These are phyloP conservation scores for Aphodius sticticus DNA, from an alignment of 2,888 invertebrate genomes.

Conservation along the genomic window DNA sequence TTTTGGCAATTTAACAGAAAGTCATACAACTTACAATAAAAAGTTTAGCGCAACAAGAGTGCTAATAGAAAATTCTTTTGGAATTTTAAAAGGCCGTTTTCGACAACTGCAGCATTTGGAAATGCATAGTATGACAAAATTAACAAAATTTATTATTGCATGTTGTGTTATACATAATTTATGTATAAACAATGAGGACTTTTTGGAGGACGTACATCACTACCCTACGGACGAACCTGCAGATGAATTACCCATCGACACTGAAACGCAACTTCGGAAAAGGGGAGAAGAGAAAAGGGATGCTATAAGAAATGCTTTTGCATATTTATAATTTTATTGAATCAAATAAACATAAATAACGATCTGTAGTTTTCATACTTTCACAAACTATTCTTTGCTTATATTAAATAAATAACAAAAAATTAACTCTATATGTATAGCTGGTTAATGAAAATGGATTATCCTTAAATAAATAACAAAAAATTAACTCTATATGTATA, in stretches of 20 bases:
- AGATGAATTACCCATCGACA: too few relatives aligned
- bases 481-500: neutral
- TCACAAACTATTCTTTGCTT: neutral
- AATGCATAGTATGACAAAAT: slow-evolving; percentile 36
- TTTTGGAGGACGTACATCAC: slow-evolving; percentile 18
- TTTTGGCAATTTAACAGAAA: slow-evolving; percentile 45
- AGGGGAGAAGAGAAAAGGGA: neutral
- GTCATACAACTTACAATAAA: slow-evolving; percentile 46
- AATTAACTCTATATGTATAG: neutral
- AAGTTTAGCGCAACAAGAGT: slow-evolving; percentile 46
- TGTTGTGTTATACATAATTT: slow-evolving; percentile 49
- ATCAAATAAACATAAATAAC: neutral
- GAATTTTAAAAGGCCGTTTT: slow-evolving; percentile 46
- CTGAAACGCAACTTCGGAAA: too few relatives aligned
- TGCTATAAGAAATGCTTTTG: slow-evolving; percentile 1
- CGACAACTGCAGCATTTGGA: slow-evolving; percentile 37
- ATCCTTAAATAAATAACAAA: neutral
- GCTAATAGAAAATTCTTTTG: slow-evolving; percentile 51
- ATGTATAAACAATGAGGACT: slow-evolving; percentile 45
- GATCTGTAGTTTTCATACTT: neutral
- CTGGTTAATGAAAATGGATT: neutral
- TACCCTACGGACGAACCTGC: neutral
- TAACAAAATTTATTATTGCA: slow-evolving; percentile 45
- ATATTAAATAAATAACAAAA: neutral
- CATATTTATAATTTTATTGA: neutral